A percentile compares a stretch with the other conserved stretches of the same genome.
These are phyloP conservation scores for Chaenocephalus aceratus DNA, from an alignment of 2,113 vertebrate species.

Conservation along the genomic window DNA sequence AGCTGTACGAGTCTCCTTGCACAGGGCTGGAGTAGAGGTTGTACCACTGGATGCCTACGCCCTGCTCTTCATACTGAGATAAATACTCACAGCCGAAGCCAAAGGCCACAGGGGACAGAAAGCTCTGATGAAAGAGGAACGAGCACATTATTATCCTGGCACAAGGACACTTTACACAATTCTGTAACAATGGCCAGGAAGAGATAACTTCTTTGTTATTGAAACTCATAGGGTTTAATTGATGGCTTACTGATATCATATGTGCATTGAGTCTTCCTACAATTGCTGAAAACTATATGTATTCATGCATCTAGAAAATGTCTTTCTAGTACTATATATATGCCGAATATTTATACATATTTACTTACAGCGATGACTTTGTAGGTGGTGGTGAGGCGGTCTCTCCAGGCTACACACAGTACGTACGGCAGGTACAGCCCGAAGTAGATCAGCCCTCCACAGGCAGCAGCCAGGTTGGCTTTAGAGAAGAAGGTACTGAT, in stretches of 20 bases:
- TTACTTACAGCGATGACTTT: slow-evolving; percentile 85
- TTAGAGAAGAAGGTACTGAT: slow-evolving; percentile 92
- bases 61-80: slow-evolving; percentile 92
- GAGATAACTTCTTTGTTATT: not conserved
- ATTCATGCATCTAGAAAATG: not conserved
- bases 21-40: slow-evolving; percentile 84
- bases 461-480: slow-evolving; percentile 91
- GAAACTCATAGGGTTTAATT: too few species aligned
- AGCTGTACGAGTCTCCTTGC: slow-evolving; percentile 88
- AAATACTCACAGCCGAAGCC: slow-evolving; percentile 94
- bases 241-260: not conserved
- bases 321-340: not conserved
- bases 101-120: slow-evolving; percentile 94
- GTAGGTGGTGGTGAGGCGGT: slow-evolving; percentile 82
- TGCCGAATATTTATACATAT: not conserved
- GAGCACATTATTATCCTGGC: not conserved
- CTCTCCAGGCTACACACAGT: slow-evolving; percentile 90
- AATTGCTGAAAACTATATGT: not conserved
- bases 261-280: not conserved
- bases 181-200: too few species aligned
- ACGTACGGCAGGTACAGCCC: slow-evolving; percentile 91
- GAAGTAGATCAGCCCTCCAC: slow-evolving; percentile 92
- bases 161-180: not conserved
- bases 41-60: slow-evolving; percentile 91
- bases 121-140: slow-evolving; percentile 81